These are phyloP conservation scores for Sisor rabdophorus DNA, from an alignment of 2,113 vertebrate genomes.

Conservation along the genomic window DNA sequence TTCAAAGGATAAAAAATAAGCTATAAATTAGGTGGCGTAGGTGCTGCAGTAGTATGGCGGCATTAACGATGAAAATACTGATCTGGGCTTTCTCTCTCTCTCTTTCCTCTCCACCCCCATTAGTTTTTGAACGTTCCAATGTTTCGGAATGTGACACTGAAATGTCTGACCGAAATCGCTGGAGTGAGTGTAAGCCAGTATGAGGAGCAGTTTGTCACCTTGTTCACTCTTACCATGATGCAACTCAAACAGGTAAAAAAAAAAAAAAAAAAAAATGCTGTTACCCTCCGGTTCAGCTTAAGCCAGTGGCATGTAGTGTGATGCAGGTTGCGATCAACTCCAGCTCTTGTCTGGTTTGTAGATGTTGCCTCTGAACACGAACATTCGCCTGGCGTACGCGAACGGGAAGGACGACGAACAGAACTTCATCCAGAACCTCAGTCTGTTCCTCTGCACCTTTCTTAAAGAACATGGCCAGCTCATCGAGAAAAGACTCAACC, in stretches of 20 bases:
- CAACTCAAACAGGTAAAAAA: slow-evolving; percentile 93
- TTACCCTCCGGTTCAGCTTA: not conserved
- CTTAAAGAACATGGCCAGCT: slow-evolving; percentile 96
- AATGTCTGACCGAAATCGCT: slow-evolving; percentile 98
- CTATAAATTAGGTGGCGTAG: too few species aligned
- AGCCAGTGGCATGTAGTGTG: not conserved
- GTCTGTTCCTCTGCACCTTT: slow-evolving; percentile 97
- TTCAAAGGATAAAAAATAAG: too few species aligned
- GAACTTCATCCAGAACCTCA: slow-evolving; percentile 99
- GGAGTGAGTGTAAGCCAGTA: slow-evolving; percentile 98
- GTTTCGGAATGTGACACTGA: slow-evolving; percentile 97
- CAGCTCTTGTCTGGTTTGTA: slow-evolving; percentile 48
- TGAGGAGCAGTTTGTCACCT: slow-evolving; percentile 94
- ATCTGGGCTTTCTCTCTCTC: not conserved
- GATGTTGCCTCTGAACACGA: slow-evolving; percentile 99
- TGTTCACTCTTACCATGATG: slow-evolving; percentile 98
- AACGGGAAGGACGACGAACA: slow-evolving; percentile 98
- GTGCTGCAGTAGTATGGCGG: too few species aligned
- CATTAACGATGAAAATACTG: too few species aligned
- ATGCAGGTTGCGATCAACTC: not conserved
- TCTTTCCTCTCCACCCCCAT: not conserved
- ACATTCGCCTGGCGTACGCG: slow-evolving; percentile 92
- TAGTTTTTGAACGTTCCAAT: slow-evolving; percentile 98
- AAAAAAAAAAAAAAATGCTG: too few species aligned
- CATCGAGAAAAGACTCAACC: slow-evolving; percentile 92